These are phyloP conservation scores for Leptobrachium ailaonicum DNA, from an alignment of 2,113 vertebrate species.

Conservation along the genomic window DNA sequence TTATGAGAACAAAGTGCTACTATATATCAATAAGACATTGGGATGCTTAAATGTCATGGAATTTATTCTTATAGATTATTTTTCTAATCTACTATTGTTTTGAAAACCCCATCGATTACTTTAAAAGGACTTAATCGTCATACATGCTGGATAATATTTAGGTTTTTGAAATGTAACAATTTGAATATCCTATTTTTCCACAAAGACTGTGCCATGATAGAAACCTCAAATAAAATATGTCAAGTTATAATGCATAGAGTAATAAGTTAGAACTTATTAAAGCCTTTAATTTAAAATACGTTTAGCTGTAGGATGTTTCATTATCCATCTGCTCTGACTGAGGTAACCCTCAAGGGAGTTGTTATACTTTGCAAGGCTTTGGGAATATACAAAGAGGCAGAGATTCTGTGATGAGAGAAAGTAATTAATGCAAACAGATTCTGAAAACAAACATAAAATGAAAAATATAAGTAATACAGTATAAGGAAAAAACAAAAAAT, in stretches of 20 bases:
- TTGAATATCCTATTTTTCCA: background rate
- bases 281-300: constrained; percentile 11
- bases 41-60: too few relatives aligned
- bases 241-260: background rate
- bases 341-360: constrained; percentile 11
- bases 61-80: too few relatives aligned
- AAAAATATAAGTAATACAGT: background rate
- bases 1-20: background rate
- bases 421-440: constrained; percentile 2
- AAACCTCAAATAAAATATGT: background rate
- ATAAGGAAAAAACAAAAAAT: background rate
- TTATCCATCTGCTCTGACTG: constrained; percentile 26
- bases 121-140: background rate
- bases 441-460: background rate
- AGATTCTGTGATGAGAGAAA: background rate
- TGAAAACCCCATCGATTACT: too few relatives aligned
- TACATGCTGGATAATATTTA: background rate
- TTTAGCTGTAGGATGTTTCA: constrained; percentile 15
- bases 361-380: background rate
- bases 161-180: background rate
- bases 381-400: constrained; percentile 7
- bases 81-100: too few relatives aligned
- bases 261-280: constrained; percentile 6
- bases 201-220: background rate
- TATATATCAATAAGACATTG: too few relatives aligned